These are phyloP conservation scores for Phenganax subtilis DNA, from an alignment of 92 coral and sea anemone genomes.

Conservation along the genomic window DNA sequence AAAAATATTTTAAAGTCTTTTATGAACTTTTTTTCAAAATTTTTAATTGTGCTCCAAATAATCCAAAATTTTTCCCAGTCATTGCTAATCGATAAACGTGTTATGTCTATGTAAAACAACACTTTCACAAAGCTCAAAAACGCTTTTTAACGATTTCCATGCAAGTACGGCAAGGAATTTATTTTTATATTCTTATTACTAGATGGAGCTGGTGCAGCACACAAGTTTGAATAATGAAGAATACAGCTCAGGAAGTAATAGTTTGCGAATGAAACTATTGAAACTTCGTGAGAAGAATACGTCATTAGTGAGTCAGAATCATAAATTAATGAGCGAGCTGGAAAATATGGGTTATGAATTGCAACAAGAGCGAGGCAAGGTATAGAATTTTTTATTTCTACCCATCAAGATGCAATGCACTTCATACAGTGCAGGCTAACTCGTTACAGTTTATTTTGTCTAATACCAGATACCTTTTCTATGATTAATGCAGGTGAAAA, in stretches of 20 bases:
- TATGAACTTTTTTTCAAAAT: too few relatives aligned
- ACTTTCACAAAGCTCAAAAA: too few relatives aligned
- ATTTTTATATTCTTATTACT: neutral
- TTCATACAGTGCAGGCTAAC: too few relatives aligned
- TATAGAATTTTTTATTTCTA: conserved; percentile 12
- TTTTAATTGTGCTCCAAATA: too few relatives aligned
- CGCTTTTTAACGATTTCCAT: too few relatives aligned
- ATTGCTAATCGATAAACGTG: too few relatives aligned
- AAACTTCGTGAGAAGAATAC: conserved; percentile 87
- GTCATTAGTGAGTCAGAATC: conserved; percentile 87
- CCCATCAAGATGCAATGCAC: too few relatives aligned
- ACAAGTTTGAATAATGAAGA: conserved; percentile 73
- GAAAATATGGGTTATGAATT: conserved; percentile 92
- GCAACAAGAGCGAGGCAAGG: conserved; percentile 90
- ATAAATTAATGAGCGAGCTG: conserved; percentile 89
- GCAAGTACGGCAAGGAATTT: too few relatives aligned
- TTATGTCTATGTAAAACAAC: too few relatives aligned
- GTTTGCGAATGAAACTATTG: conserved; percentile 67
- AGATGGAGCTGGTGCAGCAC: conserved; percentile 53
- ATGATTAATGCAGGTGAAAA: conserved; percentile 58
- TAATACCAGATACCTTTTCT: neutral
- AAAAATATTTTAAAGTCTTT: too few relatives aligned
- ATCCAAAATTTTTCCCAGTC: too few relatives aligned
- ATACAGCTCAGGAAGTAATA: conserved; percentile 70
- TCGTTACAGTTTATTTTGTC: neutral